Evolutionary conservation across 2,888 invertebrate genomes (phyloP).

Genomic region (Cephus rjabovi): DNA sequence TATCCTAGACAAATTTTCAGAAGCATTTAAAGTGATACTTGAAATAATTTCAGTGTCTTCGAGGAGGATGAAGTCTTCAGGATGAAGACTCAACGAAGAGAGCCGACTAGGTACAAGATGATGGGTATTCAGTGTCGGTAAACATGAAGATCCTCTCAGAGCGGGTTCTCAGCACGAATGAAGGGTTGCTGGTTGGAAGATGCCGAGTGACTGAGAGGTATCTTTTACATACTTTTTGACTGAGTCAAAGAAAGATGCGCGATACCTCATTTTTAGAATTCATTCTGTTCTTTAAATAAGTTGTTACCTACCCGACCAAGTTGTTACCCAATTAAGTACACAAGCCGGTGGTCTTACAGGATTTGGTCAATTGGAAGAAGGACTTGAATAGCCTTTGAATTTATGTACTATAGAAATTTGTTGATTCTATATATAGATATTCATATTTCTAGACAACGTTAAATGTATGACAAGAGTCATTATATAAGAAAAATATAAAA

Average conservation of each 20-base stretch:
- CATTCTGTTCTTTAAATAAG: neutral
- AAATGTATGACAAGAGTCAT: neutral
- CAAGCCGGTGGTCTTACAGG: neutral
- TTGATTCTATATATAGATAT: neutral
- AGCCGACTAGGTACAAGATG: slow-evolving; percentile 21
- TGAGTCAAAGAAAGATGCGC: neutral
- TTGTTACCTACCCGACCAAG: neutral
- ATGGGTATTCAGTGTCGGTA: slow-evolving; percentile 45
- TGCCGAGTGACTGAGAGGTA: neutral
- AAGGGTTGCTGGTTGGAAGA: slow-evolving; percentile 8
- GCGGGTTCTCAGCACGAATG: slow-evolving; percentile 44
- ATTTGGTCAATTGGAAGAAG: neutral
- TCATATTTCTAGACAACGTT: neutral
- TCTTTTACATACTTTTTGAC: neutral
- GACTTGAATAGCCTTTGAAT: neutral
- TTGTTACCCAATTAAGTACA: neutral
- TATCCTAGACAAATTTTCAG: neutral
- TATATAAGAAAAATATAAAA: neutral
- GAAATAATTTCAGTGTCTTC: neutral
- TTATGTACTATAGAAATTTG: neutral
- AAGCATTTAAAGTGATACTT: neutral
- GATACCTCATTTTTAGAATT: neutral
- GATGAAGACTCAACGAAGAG: slow-evolving; percentile 13
- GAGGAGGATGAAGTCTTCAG: neutral
- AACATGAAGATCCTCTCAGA: slow-evolving; percentile 48